A percentile compares a stretch with the other conserved stretches of the same genome.
Conservation (phyloP, 1,140 invertebrate genomes). For the Papilio helenus region DNA sequence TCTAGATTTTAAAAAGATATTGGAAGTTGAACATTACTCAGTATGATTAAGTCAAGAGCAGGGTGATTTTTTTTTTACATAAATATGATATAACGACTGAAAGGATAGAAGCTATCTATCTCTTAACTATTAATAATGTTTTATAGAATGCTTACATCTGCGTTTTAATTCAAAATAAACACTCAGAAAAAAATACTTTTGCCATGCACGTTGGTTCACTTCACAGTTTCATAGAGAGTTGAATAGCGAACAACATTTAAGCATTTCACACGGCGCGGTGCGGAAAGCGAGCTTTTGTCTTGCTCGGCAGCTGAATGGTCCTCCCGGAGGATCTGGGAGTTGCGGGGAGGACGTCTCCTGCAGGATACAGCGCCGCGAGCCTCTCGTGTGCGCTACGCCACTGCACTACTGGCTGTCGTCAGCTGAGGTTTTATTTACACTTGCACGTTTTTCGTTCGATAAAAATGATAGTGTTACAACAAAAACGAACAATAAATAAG, state of each 20-base stretch:
- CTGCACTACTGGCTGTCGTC: not conserved
- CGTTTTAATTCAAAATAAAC: not conserved
- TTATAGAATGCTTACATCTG: not conserved
- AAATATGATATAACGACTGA: too few species aligned
- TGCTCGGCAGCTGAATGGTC: not conserved
- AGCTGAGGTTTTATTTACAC: not conserved
- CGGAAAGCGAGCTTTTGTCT: slow-evolving; percentile 21
- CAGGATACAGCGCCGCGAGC: not conserved
- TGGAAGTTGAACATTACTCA: too few species aligned
- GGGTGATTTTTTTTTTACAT: too few species aligned
- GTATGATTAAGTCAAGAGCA: too few species aligned
- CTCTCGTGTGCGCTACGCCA: not conserved
- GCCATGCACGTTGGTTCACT: not conserved
- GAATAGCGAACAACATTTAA: slow-evolving; percentile 13
- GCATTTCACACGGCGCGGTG: slow-evolving; percentile 8
- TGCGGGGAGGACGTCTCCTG: not conserved
- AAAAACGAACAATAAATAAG: too few species aligned
- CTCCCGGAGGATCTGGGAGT: not conserved
- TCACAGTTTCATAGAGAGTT: not conserved
- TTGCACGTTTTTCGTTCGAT: not conserved
- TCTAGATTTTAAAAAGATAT: too few species aligned
- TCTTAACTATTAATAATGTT: not conserved
- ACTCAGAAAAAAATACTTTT: too few species aligned
- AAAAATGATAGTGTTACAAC: not conserved
- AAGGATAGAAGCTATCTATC: too few species aligned